phyloP scores from a whole-genome alignment of 2,888 invertebrate genomes.

The Atherix ibis region DNA sequence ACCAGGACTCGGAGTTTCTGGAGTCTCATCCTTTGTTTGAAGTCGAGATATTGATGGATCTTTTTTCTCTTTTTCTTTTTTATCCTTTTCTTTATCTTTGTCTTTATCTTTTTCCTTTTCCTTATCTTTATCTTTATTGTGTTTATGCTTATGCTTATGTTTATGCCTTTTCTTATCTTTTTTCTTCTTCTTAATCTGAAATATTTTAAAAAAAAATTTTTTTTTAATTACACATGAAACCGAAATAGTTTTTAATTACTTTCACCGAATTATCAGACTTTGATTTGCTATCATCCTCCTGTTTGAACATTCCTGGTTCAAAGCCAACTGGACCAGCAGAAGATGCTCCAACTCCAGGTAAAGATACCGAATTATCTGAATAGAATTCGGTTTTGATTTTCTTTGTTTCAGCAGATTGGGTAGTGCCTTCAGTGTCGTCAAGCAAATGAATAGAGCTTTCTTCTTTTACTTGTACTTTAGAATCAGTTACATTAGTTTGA shows the following conservation, averaged over 20 bases:
- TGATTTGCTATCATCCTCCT: slow-evolving; percentile 37
- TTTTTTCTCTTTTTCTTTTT: slow-evolving; percentile 33
- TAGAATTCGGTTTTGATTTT: slow-evolving; percentile 39
- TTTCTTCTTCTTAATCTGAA: slow-evolving; percentile 52
- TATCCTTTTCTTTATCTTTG: slow-evolving; percentile 38
- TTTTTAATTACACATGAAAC: background rate
- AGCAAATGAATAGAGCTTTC: slow-evolving; percentile 4
- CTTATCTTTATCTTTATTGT: slow-evolving; percentile 74
- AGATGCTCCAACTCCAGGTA: slow-evolving; percentile 55
- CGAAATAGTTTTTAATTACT: slow-evolving; percentile 20
- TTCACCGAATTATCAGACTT: slow-evolving; percentile 39
- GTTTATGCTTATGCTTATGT: slow-evolving; percentile 83
- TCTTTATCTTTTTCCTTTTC: slow-evolving; percentile 81
- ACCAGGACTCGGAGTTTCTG: slow-evolving; percentile 31
- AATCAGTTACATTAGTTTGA: slow-evolving; percentile 5
- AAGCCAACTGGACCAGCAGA: slow-evolving; percentile 55
- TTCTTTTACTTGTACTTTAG: slow-evolving; percentile 1
- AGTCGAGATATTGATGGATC: slow-evolving; percentile 27
- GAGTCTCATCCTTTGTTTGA: slow-evolving; percentile 27
- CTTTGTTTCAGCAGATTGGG: slow-evolving; percentile 20
- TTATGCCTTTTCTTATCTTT: slow-evolving; percentile 71
- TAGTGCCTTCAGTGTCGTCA: slow-evolving; percentile 2
- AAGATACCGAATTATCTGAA: slow-evolving; percentile 64
- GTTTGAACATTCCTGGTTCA: slow-evolving; percentile 70
- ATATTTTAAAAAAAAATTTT: slow-evolving; percentile 11